These are phyloP conservation scores for Haemorhous mexicanus DNA, from an alignment of 2,113 vertebrate genomes.

Conservation along the genomic window DNA sequence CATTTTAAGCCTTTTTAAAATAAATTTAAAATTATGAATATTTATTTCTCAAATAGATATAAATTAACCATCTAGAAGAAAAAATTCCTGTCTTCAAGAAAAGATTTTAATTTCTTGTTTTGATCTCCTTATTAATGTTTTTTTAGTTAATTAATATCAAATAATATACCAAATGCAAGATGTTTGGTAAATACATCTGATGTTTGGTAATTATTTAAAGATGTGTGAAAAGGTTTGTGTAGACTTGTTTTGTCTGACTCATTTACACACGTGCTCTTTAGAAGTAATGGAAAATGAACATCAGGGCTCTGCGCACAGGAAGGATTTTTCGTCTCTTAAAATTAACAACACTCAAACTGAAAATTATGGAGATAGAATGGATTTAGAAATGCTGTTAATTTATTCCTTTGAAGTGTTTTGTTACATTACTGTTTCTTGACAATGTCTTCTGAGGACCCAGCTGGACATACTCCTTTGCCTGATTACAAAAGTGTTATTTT, in stretches of 20 bases:
- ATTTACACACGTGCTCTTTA: background rate
- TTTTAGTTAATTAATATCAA: background rate
- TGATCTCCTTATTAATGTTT: background rate
- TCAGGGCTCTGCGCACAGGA: accelerated
- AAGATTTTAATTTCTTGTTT: background rate
- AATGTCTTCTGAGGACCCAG: background rate
- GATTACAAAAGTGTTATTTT: background rate
- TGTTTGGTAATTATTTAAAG: background rate
- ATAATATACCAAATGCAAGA: background rate
- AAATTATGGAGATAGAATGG: background rate
- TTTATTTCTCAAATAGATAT: background rate
- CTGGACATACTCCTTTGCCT: background rate
- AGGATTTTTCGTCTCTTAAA: background rate
- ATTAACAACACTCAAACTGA: background rate
- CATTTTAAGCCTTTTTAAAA: background rate
- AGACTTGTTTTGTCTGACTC: background rate
- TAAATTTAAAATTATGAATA: background rate
- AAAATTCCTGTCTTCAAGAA: background rate
- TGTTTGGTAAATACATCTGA: background rate
- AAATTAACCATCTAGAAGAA: background rate
- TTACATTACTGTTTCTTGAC: background rate
- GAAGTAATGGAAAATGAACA: background rate
- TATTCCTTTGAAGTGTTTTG: background rate
- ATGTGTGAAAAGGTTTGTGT: background rate
- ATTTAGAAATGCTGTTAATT: background rate